A percentile compares a stretch with the other conserved stretches of the same genome.
Conservation (phyloP, 2,113 vertebrate genomes). For the Anoplopoma fimbria region DNA sequence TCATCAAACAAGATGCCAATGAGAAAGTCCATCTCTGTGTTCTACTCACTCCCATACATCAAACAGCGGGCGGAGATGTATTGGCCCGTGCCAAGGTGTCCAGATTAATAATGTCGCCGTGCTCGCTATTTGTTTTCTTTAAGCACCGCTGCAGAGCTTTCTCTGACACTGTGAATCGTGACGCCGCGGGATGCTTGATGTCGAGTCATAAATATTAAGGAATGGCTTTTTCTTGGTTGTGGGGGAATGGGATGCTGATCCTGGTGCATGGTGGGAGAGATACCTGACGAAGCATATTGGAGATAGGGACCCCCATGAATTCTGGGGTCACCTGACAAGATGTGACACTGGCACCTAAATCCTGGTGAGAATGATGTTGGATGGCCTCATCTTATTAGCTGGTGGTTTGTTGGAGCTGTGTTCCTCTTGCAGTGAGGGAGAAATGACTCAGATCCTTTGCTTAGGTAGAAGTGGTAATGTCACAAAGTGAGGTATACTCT, state of each 20-base stretch:
- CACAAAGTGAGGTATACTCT: background rate
- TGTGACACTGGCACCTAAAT: background rate
- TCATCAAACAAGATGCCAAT: slow-evolving; percentile 65
- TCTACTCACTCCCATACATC: slow-evolving; percentile 66
- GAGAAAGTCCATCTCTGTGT: slow-evolving; percentile 71
- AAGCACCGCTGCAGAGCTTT: slow-evolving; percentile 41
- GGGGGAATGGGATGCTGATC: slow-evolving; percentile 4
- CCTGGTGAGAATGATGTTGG: background rate
- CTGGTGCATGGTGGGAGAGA: background rate
- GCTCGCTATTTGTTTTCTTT: slow-evolving; percentile 55
- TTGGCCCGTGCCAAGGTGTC: slow-evolving; percentile 61
- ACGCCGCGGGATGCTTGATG: slow-evolving; percentile 23
- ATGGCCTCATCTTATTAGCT: background rate
- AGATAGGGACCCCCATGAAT: background rate
- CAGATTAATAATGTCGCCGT: slow-evolving; percentile 70
- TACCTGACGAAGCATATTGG: slow-evolving; percentile 25
- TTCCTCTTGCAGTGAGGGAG: background rate
- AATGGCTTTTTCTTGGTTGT: slow-evolving; percentile 11
- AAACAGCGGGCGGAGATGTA: slow-evolving; percentile 59
- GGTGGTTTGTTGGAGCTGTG: background rate
- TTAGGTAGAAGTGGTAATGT: background rate
- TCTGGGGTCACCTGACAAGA: slow-evolving; percentile 9
- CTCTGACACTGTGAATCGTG: slow-evolving; percentile 47
- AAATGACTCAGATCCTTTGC: background rate
- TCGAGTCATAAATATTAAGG: slow-evolving; percentile 39